Percentiles rank a stretch among this genome's conserved stretches.
Conservation (phyloP, 2,797 vertebrate species). For the Coilia nasus region DNA sequence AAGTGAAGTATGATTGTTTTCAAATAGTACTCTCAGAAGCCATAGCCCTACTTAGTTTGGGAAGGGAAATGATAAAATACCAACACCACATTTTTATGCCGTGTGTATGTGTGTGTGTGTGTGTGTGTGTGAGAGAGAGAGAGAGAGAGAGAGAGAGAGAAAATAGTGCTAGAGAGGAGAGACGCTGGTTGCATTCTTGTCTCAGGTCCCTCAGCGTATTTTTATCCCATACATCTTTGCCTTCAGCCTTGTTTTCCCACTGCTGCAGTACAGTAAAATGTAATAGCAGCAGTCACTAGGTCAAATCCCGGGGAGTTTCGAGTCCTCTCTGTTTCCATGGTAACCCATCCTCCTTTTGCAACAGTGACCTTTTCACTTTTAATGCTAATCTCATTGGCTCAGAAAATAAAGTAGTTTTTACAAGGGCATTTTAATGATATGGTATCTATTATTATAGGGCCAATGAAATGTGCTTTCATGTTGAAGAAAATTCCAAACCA, state of each 20-base stretch:
- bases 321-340: constrained; percentile 47
- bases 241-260: not conserved
- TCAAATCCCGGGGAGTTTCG: constrained; percentile 29
- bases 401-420: not conserved
- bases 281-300: constrained; percentile 30
- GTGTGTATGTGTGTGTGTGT: not conserved
- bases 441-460: not conserved
- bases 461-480: not conserved
- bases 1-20: not conserved
- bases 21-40: not conserved
- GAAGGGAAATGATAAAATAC: not conserved
- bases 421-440: not conserved
- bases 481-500: not conserved
- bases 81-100: not conserved
- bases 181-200: not conserved
- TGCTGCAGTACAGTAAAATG: constrained; percentile 6
- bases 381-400: not conserved
- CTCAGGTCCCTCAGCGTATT: constrained; percentile 1
- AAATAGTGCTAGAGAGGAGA: constrained; percentile 8
- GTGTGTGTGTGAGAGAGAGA: not conserved
- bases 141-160: not conserved
- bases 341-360: constrained; percentile 34
- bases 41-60: not conserved
- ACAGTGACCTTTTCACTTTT: not conserved
- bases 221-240: constrained; percentile 12